Percentiles rank a stretch among this genome's conserved stretches.
phyloP scores from a whole-genome alignment of 2,888 invertebrate genomes.

The Sinohyriopsis cumingii region DNA sequence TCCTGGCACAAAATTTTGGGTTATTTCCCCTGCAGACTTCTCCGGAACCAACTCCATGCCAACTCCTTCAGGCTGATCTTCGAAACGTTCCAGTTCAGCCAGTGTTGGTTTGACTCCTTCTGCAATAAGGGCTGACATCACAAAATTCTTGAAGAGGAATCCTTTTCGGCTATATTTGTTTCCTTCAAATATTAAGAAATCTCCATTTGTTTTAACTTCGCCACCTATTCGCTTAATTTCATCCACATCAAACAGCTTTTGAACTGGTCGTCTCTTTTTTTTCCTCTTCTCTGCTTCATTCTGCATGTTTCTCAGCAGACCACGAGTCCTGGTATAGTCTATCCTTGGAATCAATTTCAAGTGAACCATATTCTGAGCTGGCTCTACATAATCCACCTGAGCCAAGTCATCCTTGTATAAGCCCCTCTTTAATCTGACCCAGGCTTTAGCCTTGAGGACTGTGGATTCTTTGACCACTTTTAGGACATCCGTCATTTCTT shows the following conservation, averaged over 20 bases:
- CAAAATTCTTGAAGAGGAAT: slow-evolving; percentile 97
- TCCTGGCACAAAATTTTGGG: slow-evolving; percentile 94
- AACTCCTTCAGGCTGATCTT: slow-evolving; percentile 74
- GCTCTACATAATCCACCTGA: slow-evolving; percentile 98
- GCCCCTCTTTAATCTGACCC: slow-evolving; percentile 97
- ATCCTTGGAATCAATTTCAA: slow-evolving; percentile 96
- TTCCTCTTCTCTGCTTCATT: too few species aligned
- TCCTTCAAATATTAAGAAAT: slow-evolving; percentile 95
- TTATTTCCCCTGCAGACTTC: slow-evolving; percentile 75
- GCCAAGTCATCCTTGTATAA: slow-evolving; percentile 89
- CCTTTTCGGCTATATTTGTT: slow-evolving; percentile 94
- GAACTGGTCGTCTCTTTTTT: too few species aligned
- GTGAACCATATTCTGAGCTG: slow-evolving; percentile 97
- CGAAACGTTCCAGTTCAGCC: slow-evolving; percentile 92
- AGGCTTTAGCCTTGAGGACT: slow-evolving; percentile 93
- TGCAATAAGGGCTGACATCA: slow-evolving; percentile 87
- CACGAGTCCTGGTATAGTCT: slow-evolving; percentile 93
- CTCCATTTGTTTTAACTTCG: too few species aligned
- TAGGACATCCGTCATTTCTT: slow-evolving; percentile 99
- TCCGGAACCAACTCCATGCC: slow-evolving; percentile 69
- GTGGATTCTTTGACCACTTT: slow-evolving; percentile 97
- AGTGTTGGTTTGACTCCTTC: slow-evolving; percentile 92
- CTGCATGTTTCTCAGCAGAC: slow-evolving; percentile 82
- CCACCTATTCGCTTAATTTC: too few species aligned
- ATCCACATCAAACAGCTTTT: too few species aligned